These are phyloP conservation scores for Rhyacophila evoluta DNA, from an alignment of 2,888 invertebrate genomes.

Conservation along the genomic window DNA sequence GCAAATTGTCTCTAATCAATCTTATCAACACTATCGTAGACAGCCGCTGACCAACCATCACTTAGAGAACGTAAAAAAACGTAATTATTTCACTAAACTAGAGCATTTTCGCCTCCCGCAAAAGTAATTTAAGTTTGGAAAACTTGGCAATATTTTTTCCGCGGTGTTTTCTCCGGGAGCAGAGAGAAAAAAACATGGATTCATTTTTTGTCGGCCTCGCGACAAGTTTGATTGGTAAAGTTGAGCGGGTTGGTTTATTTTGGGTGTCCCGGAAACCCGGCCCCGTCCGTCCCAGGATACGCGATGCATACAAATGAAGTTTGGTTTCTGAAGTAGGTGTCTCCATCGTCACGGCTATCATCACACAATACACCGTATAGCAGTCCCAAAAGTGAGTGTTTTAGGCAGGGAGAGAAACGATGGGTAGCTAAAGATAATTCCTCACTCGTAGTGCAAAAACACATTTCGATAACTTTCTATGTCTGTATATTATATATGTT, in stretches of 20 bases:
- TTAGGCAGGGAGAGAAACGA: no score
- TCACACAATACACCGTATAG: no score
- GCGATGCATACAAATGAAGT: constrained; percentile 10
- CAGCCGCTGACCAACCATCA: background rate
- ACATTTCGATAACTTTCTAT: no score
- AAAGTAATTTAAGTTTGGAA: constrained; percentile 17
- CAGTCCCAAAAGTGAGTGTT: no score
- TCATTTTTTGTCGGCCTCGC: background rate
- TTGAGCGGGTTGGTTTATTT: background rate
- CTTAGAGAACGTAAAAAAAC: background rate
- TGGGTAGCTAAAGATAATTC: no score
- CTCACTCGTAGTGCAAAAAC: no score
- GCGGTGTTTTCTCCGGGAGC: background rate
- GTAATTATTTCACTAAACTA: background rate
- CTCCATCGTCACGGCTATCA: no score
- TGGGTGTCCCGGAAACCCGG: background rate
- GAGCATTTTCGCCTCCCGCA: background rate
- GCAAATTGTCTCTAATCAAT: background rate
- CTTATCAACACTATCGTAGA: background rate
- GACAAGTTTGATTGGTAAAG: constrained; percentile 21
- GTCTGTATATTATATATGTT: no score
- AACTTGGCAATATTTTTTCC: background rate
- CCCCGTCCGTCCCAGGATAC: background rate
- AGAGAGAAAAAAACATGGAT: background rate
- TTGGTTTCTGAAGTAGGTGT: no score